These are phyloP conservation scores for Acleris cristana DNA, from an alignment of 2,888 invertebrate genomes.

Conservation along the genomic window DNA sequence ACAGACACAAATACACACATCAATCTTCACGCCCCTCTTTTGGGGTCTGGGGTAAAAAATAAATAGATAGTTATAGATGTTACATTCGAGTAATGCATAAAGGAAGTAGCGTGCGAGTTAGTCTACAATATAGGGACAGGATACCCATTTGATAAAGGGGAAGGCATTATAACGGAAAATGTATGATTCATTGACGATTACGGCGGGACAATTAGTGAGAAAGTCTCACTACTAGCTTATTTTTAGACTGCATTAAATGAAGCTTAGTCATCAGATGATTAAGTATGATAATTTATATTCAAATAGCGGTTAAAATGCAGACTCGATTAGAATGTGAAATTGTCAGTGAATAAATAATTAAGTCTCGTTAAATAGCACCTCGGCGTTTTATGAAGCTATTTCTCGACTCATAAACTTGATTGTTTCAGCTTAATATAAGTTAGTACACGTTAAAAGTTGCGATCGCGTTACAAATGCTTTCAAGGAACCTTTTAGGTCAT, in stretches of 20 bases:
- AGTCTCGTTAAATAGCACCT: constrained; percentile 4
- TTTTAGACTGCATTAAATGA: constrained; percentile 9
- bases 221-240: constrained; percentile 22
- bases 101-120: too few species aligned
- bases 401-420: neutral
- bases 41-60: too few species aligned
- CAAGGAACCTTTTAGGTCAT: too few species aligned
- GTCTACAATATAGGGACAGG: too few species aligned
- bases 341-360: constrained; percentile 11
- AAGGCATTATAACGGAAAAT: constrained; percentile 18
- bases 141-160: neutral
- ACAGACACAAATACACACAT: too few species aligned
- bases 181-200: constrained; percentile 43
- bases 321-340: constrained; percentile 22
- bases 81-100: too few species aligned
- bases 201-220: constrained; percentile 45
- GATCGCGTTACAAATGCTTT: too few species aligned
- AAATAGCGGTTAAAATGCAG: constrained; percentile 8
- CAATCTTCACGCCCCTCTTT: too few species aligned
- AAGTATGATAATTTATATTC: constrained; percentile 22
- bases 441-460: too few species aligned
- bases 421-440: neutral
- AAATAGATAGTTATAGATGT: too few species aligned
- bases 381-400: neutral
- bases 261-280: constrained; percentile 32